These are phyloP conservation scores for Neopelma chrysocephalum DNA, from an alignment of 2,797 vertebrate species.

Conservation along the genomic window DNA sequence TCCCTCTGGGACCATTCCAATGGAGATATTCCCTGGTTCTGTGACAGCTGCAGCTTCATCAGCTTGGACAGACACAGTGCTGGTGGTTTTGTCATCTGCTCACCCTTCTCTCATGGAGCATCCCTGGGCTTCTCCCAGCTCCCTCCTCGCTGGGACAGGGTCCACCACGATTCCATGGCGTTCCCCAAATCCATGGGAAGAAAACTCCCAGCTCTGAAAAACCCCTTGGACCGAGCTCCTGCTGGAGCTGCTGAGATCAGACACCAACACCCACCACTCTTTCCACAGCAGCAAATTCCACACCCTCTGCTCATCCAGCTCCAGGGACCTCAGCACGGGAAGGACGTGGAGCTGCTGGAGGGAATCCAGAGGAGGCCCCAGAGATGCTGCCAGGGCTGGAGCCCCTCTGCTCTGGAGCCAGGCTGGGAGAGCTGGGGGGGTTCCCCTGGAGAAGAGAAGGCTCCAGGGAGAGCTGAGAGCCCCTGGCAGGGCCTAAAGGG, in stretches of 20 bases:
- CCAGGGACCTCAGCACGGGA: not conserved
- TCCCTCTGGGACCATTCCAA: not conserved
- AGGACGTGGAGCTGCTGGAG: rapidly evolving
- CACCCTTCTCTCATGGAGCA: not conserved
- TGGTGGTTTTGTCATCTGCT: not conserved
- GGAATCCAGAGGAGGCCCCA: rapidly evolving
- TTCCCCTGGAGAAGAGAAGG: not conserved
- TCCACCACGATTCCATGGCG: rapidly evolving
- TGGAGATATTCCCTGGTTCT: rapidly evolving
- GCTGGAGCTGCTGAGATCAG: not conserved
- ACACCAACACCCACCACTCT: not conserved
- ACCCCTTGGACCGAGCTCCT: rapidly evolving
- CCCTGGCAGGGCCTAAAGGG: rapidly evolving
- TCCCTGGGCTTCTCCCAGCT: not conserved
- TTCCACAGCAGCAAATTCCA: rapidly evolving
- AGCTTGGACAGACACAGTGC: rapidly evolving
- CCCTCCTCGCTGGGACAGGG: not conserved
- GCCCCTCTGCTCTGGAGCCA: not conserved
- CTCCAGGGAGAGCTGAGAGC: not conserved
- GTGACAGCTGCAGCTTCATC: not conserved
- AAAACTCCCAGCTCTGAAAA: not conserved
- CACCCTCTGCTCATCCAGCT: not conserved
- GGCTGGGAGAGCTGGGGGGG: not conserved
- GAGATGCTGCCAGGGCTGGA: not conserved
- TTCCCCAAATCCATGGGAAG: not conserved